A percentile compares a stretch with the other conserved stretches of the same genome.
Conservation (phyloP, 23 tunicate species). For the Clavelina lepadiformis region DNA sequence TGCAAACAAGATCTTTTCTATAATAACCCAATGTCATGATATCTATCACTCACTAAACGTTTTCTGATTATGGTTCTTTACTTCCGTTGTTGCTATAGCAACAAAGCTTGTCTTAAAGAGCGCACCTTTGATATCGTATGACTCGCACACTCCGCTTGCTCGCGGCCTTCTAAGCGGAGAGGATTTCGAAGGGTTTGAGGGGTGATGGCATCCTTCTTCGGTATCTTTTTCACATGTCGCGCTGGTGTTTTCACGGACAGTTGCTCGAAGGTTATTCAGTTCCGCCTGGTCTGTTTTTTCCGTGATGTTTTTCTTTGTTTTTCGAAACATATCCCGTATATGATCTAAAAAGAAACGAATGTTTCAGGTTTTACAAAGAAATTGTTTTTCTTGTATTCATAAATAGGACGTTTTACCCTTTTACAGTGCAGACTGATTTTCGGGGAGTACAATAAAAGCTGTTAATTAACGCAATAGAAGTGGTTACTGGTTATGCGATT, state of each 20-base stretch:
- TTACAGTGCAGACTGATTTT: too few species aligned
- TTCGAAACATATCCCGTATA: conserved; percentile 10
- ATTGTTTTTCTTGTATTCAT: too few species aligned
- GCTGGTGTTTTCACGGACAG: neutral
- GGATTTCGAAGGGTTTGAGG: too few species aligned
- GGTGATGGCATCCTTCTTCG: neutral
- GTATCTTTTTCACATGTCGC: neutral
- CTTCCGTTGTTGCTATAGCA: conserved; percentile 17
- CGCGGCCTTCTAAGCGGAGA: too few species aligned
- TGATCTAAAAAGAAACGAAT: conserved; percentile 7
- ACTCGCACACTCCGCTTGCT: neutral
- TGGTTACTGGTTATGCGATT: too few species aligned
- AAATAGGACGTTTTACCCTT: too few species aligned
- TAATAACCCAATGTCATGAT: too few species aligned
- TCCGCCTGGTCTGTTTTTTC: conserved; percentile 11
- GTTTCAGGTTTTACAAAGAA: too few species aligned
- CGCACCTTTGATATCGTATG: conserved; percentile 23
- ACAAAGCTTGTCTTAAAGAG: conserved; percentile 33
- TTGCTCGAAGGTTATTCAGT: conserved; percentile 16
- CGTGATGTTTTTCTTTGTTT: neutral
- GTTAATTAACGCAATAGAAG: too few species aligned
- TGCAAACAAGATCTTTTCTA: too few species aligned
- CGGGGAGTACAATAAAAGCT: too few species aligned
- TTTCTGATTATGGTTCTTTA: neutral
- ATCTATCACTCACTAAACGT: neutral